Conservation (phyloP, 2,113 vertebrate species). For the Herpetotheres cachinnans region DNA sequence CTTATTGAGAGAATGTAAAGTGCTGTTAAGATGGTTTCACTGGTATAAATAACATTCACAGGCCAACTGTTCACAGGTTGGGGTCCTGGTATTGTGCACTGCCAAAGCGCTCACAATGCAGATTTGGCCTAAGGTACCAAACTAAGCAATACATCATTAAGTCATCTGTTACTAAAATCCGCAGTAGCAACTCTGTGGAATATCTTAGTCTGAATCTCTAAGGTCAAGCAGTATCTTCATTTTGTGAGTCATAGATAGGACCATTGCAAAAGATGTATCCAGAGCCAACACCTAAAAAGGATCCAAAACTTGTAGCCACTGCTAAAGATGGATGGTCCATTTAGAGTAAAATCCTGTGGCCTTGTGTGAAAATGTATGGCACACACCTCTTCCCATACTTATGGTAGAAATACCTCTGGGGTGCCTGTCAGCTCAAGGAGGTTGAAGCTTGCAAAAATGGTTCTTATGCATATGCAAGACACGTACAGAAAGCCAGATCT, state of each 20-base stretch:
- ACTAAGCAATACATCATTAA: not conserved
- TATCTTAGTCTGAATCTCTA: not conserved
- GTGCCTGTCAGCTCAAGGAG: not conserved
- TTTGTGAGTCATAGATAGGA: not conserved
- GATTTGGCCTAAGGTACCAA: not conserved
- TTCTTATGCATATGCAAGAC: not conserved
- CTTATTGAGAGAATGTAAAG: not conserved
- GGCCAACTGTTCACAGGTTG: not conserved
- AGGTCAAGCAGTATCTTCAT: not conserved
- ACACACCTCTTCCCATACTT: not conserved
- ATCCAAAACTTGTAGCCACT: not conserved
- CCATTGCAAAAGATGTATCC: not conserved
- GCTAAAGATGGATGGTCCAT: not conserved
- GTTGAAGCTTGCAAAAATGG: not conserved
- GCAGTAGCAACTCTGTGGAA: not conserved
- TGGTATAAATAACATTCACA: not conserved
- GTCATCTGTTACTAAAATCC: not conserved
- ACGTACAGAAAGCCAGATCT: not conserved
- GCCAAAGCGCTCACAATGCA: not conserved
- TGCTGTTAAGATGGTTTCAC: not conserved
- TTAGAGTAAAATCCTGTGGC: not conserved
- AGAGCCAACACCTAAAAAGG: not conserved
- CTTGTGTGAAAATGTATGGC: not conserved
- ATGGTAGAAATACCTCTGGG: accelerated
- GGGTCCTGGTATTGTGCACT: not conserved